Evolutionary conservation across 2,888 invertebrate species (phyloP).

Genomic region (Pyrrhia umbra): DNA sequence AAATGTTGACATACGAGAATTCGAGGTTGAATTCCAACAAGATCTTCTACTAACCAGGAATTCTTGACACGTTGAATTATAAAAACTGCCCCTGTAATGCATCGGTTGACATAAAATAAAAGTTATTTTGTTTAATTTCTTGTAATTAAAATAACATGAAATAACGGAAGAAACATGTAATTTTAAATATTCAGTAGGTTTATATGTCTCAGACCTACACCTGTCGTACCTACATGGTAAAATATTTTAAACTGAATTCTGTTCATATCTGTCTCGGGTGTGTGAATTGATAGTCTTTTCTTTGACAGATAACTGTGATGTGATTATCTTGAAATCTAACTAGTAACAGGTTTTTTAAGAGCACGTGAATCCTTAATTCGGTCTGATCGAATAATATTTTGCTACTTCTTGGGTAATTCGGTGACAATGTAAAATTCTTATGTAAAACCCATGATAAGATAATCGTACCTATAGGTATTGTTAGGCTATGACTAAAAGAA

Average conservation of each 20-base stretch:
- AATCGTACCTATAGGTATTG: neutral
- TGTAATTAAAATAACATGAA: neutral
- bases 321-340: conserved; percentile 9
- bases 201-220: conserved; percentile 1
- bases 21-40: no score
- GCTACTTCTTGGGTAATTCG: neutral
- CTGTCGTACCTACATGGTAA: neutral
- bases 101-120: neutral
- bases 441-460: neutral
- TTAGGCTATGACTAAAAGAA: neutral
- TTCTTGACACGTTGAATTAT: no score
- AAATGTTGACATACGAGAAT: no score
- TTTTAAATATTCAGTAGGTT: conserved; percentile 20
- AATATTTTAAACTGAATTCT: conserved; percentile 9
- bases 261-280: neutral
- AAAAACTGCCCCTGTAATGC: neutral
- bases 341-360: neutral
- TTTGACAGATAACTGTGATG: conserved; percentile 6
- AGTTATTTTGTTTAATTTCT: no score
- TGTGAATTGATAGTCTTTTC: neutral
- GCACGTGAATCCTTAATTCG: neutral
- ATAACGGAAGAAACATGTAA: neutral
- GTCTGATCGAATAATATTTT: conserved; percentile 2
- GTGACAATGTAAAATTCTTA: neutral
- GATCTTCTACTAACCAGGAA: no score